Evolutionary conservation across 1,140 invertebrate genomes (phyloP).

Genomic region (Drosophila suzukii): DNA sequence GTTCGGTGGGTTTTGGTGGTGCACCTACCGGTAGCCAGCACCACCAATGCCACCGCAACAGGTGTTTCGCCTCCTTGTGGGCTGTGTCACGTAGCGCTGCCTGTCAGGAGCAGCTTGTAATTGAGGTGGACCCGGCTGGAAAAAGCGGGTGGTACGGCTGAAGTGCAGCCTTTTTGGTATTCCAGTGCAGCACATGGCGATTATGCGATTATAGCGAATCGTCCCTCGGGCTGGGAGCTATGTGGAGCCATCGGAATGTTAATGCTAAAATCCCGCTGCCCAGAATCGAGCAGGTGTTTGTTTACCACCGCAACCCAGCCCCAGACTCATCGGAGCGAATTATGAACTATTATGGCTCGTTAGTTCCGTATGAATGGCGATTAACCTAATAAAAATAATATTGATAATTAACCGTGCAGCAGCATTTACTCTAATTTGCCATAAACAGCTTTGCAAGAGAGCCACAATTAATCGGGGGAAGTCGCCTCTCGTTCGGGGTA

Average conservation of each 20-base stretch:
- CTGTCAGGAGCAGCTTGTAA: conserved; percentile 72
- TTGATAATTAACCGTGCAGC: conserved; percentile 31
- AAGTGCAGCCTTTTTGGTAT: conserved; percentile 65
- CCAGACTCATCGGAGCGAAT: conserved; percentile 29
- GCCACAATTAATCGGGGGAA: conserved; percentile 39
- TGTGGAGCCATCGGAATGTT: conserved; percentile 48
- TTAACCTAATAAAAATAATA: conserved; percentile 45
- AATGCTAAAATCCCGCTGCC: conserved; percentile 33
- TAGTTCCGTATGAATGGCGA: conserved; percentile 41
- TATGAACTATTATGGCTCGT: conserved; percentile 51
- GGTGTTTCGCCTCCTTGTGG: conserved; percentile 61
- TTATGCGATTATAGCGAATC: conserved; percentile 58
- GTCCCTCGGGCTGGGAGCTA: conserved; percentile 20
- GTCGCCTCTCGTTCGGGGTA: background rate
- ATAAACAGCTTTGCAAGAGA: conserved; percentile 14
- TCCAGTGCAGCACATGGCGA: conserved; percentile 50
- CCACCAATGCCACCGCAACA: conserved; percentile 48
- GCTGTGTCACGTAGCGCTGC: conserved; percentile 66
- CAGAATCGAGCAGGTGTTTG: conserved; percentile 40
- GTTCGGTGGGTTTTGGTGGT: conserved; percentile 8
- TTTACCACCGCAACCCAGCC: background rate
- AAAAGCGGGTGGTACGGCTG: conserved; percentile 1
- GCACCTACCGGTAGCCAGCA: conserved; percentile 38
- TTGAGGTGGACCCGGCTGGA: conserved; percentile 55
- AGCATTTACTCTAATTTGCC: conserved; percentile 41